Evolutionary conservation across 2,113 vertebrate genomes (phyloP), one percentile per base, ranked within the genome.

Genomic region (Calcarius ornatus): DNA sequence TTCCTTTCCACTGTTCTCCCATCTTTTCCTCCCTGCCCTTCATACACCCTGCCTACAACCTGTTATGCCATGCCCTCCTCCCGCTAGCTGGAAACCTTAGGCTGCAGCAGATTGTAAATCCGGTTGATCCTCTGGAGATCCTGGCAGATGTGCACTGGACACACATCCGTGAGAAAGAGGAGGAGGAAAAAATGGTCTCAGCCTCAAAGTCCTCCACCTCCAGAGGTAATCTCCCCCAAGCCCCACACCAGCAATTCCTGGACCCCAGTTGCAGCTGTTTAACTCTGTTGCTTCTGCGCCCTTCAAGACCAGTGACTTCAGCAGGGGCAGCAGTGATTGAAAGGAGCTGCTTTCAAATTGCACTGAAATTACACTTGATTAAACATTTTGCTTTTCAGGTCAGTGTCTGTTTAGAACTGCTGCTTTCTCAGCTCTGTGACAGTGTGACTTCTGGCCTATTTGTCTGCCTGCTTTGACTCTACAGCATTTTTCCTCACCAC

Each of bases 171-270:
- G 98, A 98, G 82, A 98, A 97, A 97, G 98, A 98, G 96, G 98
- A 98, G 95, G 98, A 98, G 90, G 98, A 98, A 96, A 98, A 94
- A 90, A 90, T 93, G 96, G 97, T 86, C 63, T 97, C 97, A 27
- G 75, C 97, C 95, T 98, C 98, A 50, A 98, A 97, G 90, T 98
- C 98, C 95, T 98, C 98, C 72, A 92, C 98, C 98, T 98, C 98
- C 92, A 97, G 99, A 99, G 99, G 99, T 99, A 99, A 99, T 97
- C 90, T 83, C 90, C 40, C 78, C 75, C 22, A 30, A 71, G 92
- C 48, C 72, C 81, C 0, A 2, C 27, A 35, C 59, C 4, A 0
- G 40, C 31, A 22, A 2, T 60, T 70, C 65, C 33, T 61, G 61
- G 54, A 61, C 70, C 85, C 33, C 4, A 1, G 53, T 61, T 76